phyloP scores from a whole-genome alignment of 1,140 invertebrate species.

The Charaxes varanes region DNA sequence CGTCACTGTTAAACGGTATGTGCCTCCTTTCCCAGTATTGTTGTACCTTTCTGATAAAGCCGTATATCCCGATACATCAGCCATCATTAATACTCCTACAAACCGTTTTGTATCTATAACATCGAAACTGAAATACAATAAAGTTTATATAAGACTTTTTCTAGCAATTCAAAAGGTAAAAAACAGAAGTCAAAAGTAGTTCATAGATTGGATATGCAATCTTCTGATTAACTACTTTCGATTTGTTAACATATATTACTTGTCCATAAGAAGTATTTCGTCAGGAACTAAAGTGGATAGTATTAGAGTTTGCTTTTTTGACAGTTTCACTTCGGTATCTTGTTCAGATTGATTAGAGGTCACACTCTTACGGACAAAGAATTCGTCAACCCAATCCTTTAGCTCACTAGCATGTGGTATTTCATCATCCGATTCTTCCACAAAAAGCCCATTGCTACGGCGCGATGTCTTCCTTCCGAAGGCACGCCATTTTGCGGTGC shows the following conservation, averaged over 20 bases:
- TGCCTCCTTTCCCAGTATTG: conserved; percentile 76
- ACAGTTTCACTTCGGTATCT: conserved; percentile 52
- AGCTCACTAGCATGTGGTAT: conserved; percentile 34
- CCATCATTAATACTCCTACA: conserved; percentile 78
- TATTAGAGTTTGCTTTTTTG: conserved; percentile 54
- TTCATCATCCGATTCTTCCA: conserved; percentile 40
- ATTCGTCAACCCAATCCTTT: conserved; percentile 50
- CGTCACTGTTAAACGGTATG: conserved; percentile 78
- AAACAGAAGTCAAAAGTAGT: too few species aligned
- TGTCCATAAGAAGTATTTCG: conserved; percentile 53
- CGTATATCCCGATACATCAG: conserved; percentile 80
- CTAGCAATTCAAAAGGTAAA: too few species aligned
- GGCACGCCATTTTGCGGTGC: conserved; percentile 46
- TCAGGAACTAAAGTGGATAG: conserved; percentile 59
- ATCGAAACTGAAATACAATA: conserved; percentile 40
- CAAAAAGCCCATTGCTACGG: conserved; percentile 20
- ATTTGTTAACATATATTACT: conserved; percentile 28
- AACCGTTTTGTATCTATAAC: conserved; percentile 52
- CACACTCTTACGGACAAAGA: conserved; percentile 42
- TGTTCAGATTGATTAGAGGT: conserved; percentile 35
- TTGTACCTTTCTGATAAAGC: conserved; percentile 80
- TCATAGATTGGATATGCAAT: too few species aligned
- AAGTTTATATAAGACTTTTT: too few species aligned
- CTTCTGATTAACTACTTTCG: not conserved
- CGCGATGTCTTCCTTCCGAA: conserved; percentile 32